These are phyloP conservation scores for Arbacia lixula DNA, from an alignment of 53 echinoderm and acorn worm species.

Conservation along the genomic window DNA sequence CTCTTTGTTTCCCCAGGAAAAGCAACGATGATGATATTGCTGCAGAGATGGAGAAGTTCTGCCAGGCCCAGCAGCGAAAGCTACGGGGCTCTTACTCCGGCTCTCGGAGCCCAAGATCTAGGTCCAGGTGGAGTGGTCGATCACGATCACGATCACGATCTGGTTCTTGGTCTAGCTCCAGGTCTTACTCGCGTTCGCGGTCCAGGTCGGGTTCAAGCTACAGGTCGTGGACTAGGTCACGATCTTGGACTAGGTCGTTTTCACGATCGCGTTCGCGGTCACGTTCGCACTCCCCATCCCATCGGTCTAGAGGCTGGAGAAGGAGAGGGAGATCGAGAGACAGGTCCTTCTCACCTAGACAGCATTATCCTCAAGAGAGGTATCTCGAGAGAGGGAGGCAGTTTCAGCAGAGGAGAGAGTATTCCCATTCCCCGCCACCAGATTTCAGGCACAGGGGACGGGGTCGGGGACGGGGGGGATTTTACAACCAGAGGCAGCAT, in stretches of 20 bases:
- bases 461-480: conserved; percentile 56
- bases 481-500: conserved; percentile 31
- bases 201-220: conserved; percentile 63
- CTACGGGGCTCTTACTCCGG: conserved; percentile 47
- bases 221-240: conserved; percentile 45
- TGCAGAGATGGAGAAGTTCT: conserved; percentile 51
- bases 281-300: conserved; percentile 20
- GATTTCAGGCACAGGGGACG: conserved; percentile 67
- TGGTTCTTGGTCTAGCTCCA: conserved; percentile 67
- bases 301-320: conserved; percentile 8
- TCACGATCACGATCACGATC: conserved; percentile 56
- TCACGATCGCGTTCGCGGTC: conserved; percentile 56
- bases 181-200: conserved; percentile 66
- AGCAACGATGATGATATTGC: conserved; percentile 29
- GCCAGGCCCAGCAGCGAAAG: conserved; percentile 44
- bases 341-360: conserved; percentile 41
- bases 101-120: conserved; percentile 35
- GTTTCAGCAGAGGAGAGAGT: conserved; percentile 55
- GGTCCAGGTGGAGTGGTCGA: not conserved
- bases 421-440: conserved; percentile 72
- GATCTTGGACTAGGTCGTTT: conserved; percentile 6
- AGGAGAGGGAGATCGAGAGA: conserved; percentile 29
- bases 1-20: too few species aligned
- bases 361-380: conserved; percentile 58
- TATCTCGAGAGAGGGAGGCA: conserved; percentile 68